Base-by-base conservation (phyloP, 2,888 invertebrate species). In the Morpho achilles region DNA sequence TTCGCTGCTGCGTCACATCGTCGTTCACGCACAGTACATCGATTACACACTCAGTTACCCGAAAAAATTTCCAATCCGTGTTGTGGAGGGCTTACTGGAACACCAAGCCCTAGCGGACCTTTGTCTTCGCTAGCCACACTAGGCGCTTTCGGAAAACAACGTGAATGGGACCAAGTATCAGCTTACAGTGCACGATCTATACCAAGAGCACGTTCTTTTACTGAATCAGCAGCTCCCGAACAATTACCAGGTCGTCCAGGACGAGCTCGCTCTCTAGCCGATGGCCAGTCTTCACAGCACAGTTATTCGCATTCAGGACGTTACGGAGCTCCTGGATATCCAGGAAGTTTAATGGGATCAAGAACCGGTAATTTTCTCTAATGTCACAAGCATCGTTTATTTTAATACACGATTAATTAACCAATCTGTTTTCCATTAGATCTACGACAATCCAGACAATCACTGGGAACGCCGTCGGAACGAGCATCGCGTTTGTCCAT, bases 121-220 rank as follows among this genome's bases (percentile, higher is more conserved):
- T 88, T 97, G 64, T 95, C 96, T 56, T 96, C 96, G 44, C 91
- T 97, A 79, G 96, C 96, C 56, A 95, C 96, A 7, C 92, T 97
- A 70, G 95, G 94, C 79, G 96, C 96, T 65, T 96, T 95, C 86
- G 96, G 96, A 86, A 94, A 94, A 77, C 95, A 94, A 85, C 96
- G 96, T 91, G 95, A 95, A 90, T 90, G 90, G 90, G 90, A 90
- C 79, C 90, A 90, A 77, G 95, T 97, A 64, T 98, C 97, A 47
- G 96, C 96, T 54, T 97, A 97, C 81, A 97, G 97, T 82, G 95
- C 96, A 67, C 94, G 97, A 76, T 97, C 97, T 74, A 96, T 96
- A 82, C 97, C 97, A 65, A 91, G 97, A 68, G 97, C 97, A 52
- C 93, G 96, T 71, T 96, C 97, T 80, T 97, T 96, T 85, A 92